Evolutionary conservation across 2,888 invertebrate species (phyloP).

Genomic region (Ophion ventricosus): DNA sequence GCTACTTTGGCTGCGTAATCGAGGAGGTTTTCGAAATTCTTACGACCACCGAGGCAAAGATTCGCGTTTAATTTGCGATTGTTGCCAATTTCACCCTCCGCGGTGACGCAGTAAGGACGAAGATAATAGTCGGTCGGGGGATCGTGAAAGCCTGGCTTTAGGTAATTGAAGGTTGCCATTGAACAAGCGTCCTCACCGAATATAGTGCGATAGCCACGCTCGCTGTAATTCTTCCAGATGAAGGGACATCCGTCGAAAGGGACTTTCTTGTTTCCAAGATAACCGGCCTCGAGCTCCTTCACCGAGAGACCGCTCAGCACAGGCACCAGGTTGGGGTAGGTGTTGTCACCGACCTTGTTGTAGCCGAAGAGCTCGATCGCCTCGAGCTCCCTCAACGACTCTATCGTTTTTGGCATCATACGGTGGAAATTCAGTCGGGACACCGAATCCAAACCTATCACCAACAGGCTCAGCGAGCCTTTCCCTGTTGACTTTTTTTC

Average conservation of each 20-base stretch:
- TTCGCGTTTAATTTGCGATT: constrained; percentile 87
- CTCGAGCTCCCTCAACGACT: constrained; percentile 86
- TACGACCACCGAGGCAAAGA: constrained; percentile 89
- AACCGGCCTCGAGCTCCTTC: constrained; percentile 87
- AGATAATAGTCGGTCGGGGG: constrained; percentile 94
- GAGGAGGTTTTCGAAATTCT: constrained; percentile 89
- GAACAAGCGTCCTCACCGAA: constrained; percentile 93
- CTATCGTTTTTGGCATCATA: constrained; percentile 90
- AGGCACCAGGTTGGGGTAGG: constrained; percentile 95
- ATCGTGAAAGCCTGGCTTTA: constrained; percentile 90
- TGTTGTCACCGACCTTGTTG: constrained; percentile 97
- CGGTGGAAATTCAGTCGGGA: constrained; percentile 94
- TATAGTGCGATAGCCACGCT: constrained; percentile 90
- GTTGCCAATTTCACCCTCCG: constrained; percentile 88
- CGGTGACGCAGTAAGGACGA: constrained; percentile 89
- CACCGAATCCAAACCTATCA: constrained; percentile 93
- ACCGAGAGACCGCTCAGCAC: constrained; percentile 90
- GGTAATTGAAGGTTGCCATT: constrained; percentile 92
- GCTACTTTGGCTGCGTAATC: constrained; percentile 89
- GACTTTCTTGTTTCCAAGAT: constrained; percentile 85
- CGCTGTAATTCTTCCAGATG: constrained; percentile 92
- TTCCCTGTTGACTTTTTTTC: constrained; percentile 53
- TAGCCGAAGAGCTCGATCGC: constrained; percentile 93
- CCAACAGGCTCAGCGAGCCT: constrained; percentile 88
- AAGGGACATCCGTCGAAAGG: constrained; percentile 92